These are phyloP conservation scores for Saccostrea glomerata DNA, from an alignment of 1,140 invertebrate genomes.

Conservation along the genomic window DNA sequence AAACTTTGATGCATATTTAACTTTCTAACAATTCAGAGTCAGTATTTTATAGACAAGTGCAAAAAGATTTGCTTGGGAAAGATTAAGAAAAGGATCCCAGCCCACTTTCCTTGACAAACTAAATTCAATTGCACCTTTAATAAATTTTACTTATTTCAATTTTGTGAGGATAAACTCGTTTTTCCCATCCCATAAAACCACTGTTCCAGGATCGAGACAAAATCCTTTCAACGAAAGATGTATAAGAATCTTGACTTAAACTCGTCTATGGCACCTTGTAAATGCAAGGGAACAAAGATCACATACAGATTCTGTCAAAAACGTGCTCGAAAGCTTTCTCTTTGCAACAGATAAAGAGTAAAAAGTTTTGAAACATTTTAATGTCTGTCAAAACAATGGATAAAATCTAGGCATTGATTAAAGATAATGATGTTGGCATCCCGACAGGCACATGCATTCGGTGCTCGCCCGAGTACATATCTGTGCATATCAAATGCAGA, in stretches of 20 bases:
- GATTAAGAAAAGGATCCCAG: too few species aligned
- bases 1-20: too few species aligned
- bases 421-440: slow-evolving; percentile 28
- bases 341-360: background rate
- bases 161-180: background rate
- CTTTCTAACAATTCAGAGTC: too few species aligned
- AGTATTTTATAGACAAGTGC: too few species aligned
- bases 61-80: too few species aligned
- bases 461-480: background rate
- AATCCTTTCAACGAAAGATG: background rate
- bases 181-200: background rate
- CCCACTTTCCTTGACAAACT: too few species aligned
- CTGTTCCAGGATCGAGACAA: background rate
- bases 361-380: slow-evolving; percentile 31
- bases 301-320: background rate
- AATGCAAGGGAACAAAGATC: background rate
- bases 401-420: slow-evolving; percentile 31
- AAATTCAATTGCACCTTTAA: background rate
- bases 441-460: background rate
- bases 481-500: background rate
- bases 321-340: slow-evolving; percentile 6
- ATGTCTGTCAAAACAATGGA: slow-evolving; percentile 31
- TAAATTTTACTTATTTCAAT: background rate
- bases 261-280: slow-evolving; percentile 15
- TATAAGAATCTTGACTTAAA: background rate